A percentile compares a stretch with the other conserved stretches of the same genome.
These are phyloP conservation scores for Babylonia areolata DNA, from an alignment of 1,140 invertebrate species.

Conservation along the genomic window DNA sequence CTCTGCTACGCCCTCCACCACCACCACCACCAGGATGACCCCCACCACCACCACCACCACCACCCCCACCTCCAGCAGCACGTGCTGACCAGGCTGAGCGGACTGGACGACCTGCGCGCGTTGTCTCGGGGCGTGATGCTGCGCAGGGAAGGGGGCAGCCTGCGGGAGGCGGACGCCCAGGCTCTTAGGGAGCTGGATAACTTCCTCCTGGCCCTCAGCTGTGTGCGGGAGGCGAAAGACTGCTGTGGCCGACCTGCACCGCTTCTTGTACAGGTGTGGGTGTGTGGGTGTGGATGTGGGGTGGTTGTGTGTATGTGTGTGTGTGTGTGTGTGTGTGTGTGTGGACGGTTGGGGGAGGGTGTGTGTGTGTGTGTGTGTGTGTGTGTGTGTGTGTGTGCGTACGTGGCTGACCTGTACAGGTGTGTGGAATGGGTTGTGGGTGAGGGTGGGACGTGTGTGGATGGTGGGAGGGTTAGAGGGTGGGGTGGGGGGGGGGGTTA, in stretches of 20 bases:
- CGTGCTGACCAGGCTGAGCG: not conserved
- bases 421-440: too few relatives aligned
- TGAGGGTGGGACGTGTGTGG: too few relatives aligned
- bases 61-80: not conserved
- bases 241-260: constrained; percentile 11
- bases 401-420: too few relatives aligned
- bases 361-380: too few relatives aligned
- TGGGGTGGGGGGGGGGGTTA: too few relatives aligned
- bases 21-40: not conserved
- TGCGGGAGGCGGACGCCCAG: constrained; percentile 12
- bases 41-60: not conserved
- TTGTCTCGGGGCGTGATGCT: constrained; percentile 26
- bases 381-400: too few relatives aligned
- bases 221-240: constrained; percentile 18
- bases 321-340: too few relatives aligned
- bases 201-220: constrained; percentile 26
- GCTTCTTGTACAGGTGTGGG: not conserved
- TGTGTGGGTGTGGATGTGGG: too few relatives aligned
- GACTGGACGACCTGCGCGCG: constrained; percentile 22
- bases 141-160: not conserved
- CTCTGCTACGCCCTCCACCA: constrained; percentile 35
- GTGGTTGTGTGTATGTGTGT: too few relatives aligned
- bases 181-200: constrained; percentile 30
- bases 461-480: too few relatives aligned
- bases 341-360: too few relatives aligned